Conservation (phyloP, 2,797 vertebrate genomes). For the Eupleurogrammus muticus region DNA sequence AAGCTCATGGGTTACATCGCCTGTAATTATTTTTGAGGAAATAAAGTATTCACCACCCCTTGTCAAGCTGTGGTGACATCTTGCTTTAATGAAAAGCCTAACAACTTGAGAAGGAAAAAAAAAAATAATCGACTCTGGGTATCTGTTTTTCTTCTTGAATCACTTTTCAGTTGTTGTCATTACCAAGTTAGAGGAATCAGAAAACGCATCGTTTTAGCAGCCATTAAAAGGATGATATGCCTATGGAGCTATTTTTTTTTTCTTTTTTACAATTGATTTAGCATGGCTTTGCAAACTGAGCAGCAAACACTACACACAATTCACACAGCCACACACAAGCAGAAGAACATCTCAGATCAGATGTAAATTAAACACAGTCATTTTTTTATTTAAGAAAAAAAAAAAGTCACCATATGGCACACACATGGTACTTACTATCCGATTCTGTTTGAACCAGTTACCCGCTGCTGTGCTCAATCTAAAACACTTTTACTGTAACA, state of each 20-base stretch:
- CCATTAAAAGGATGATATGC: slow-evolving; percentile 18
- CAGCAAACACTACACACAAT: no score
- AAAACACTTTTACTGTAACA: no score
- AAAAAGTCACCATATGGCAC: no score
- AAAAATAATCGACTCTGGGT: neutral
- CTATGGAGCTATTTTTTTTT: slow-evolving; percentile 15
- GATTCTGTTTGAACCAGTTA: no score
- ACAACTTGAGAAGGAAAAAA: neutral
- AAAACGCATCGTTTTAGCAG: slow-evolving; percentile 2
- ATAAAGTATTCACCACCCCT: slow-evolving; percentile 13
- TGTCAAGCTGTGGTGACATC: slow-evolving; percentile 2
- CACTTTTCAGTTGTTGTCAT: slow-evolving; percentile 22
- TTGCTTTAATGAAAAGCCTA: slow-evolving; percentile 8
- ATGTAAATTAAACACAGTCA: no score
- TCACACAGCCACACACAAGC: no score
- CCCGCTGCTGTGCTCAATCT: no score
- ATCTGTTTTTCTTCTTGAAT: slow-evolving; percentile 1
- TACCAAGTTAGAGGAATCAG: slow-evolving; percentile 13
- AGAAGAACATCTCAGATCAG: no score
- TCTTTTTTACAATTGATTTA: no score
- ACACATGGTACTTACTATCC: no score
- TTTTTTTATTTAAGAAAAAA: no score
- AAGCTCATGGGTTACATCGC: neutral
- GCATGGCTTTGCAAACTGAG: no score
- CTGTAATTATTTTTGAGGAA: neutral